A percentile compares a stretch with the other conserved stretches of the same genome.
Conservation (phyloP, 1,140 invertebrate genomes). For the Drosophila arawakana region DNA sequence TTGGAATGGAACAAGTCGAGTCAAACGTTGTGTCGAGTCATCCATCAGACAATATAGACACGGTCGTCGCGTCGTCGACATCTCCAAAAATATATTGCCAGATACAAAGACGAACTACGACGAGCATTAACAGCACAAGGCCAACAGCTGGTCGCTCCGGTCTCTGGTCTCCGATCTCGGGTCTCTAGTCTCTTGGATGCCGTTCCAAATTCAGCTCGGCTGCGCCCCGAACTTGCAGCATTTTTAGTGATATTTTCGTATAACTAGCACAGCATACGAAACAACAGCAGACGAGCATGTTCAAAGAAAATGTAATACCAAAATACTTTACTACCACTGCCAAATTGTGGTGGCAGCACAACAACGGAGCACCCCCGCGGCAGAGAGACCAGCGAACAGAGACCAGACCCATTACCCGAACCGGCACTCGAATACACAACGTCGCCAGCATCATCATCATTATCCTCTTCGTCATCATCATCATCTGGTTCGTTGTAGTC, state of each 20-base stretch:
- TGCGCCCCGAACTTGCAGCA: conserved; percentile 54
- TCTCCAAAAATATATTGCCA: conserved; percentile 67
- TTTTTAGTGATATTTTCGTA: conserved; percentile 76
- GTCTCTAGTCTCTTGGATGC: conserved; percentile 34
- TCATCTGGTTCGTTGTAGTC: conserved; percentile 25
- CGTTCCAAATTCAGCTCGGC: conserved; percentile 59
- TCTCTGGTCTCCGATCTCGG: conserved; percentile 35
- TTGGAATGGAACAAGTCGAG: not conserved
- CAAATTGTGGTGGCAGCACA: conserved; percentile 63
- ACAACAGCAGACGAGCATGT: conserved; percentile 71
- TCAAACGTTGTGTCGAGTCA: conserved; percentile 47
- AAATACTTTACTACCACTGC: conserved; percentile 57
- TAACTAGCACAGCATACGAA: conserved; percentile 64
- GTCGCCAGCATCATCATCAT: conserved; percentile 2
- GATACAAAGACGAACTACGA: conserved; percentile 38
- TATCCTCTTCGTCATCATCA: not conserved
- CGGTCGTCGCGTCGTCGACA: conserved; percentile 9
- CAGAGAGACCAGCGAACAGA: conserved; percentile 7
- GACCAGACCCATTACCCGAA: conserved; percentile 49
- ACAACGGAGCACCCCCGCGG: conserved; percentile 28
- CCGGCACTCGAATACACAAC: conserved; percentile 7
- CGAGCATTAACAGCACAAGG: conserved; percentile 64
- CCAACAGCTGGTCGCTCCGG: conserved; percentile 60
- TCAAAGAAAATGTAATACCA: conserved; percentile 71
- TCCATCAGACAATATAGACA: conserved; percentile 43